Base-by-base conservation (phyloP, 2,113 vertebrate genomes). In the Boleophthalmus pectinirostris region DNA sequence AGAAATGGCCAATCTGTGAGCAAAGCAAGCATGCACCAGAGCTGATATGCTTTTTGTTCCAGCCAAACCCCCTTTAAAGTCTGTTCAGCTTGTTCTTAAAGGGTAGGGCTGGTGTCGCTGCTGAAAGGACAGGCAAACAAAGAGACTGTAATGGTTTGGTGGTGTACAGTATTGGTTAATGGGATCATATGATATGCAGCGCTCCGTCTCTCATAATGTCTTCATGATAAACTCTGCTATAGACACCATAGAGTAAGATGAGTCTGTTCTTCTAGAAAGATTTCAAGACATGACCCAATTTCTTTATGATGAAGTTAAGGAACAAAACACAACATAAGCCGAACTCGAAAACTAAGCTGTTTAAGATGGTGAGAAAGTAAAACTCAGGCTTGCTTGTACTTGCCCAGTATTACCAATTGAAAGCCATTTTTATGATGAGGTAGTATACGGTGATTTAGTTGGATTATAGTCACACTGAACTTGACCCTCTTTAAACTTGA, bases 11-110 rank as follows among this genome's bases (percentile, higher is more conserved):
- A 0, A 29, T 51, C 1, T 60, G 0, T 12, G 1, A 72, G 71
- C 69, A 78, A 79, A 61, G 0, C 25, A 0, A 73, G 72, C 68
- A 63, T 21, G 14, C 68, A 66, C 2, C 16, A 33, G 64, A 75
- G 69, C 64, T 3, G 45, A 61, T 25, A 1, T 54, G 66, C 68
- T 81, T 71, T 84, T 63, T 73, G 54, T 77, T 68, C 24, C 18
- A 25, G 4, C 12, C 35, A 71, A 61, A 29, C 43, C 43, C 23
- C 47, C 16, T 66, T 14, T 13, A 68, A 63, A 71, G 2, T 6
- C 58, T 29, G 15, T 35, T 73, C 9, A 13, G 18, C n/a, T 45
- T 38, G 20, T 65, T 24, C 7, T 24, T 33, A 73, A 24, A 35
- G 25, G 10, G 23, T 10, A 25, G 53, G 47, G 47, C 6, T 63